Percentiles rank a stretch among this genome's conserved stretches.
Evolutionary conservation across 2,888 invertebrate genomes (phyloP).

Genomic region (Taenaris catops): DNA sequence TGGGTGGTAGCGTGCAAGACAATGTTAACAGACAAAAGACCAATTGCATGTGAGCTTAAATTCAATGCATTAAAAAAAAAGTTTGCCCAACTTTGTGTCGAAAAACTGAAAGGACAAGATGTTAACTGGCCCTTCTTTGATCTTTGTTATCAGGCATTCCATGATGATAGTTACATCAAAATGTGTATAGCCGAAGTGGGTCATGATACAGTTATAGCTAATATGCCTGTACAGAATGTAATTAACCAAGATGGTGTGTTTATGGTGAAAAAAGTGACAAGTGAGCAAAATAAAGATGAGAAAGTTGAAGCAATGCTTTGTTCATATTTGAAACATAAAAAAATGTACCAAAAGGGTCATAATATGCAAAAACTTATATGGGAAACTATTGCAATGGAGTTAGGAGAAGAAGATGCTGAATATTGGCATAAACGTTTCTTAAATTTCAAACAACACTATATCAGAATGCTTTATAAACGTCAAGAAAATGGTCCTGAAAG

Average conservation of each 20-base stretch:
- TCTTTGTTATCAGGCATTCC: constrained; percentile 55
- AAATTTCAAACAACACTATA: constrained; percentile 64
- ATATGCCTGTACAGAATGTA: constrained; percentile 17
- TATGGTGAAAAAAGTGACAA: constrained; percentile 37
- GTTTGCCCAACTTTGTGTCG: constrained; percentile 38
- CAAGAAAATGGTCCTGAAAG: constrained; percentile 33
- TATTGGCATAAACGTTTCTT: constrained; percentile 65
- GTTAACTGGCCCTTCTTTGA: constrained; percentile 49
- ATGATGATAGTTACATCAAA: constrained; percentile 38
- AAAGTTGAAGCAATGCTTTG: constrained; percentile 54
- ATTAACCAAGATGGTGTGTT: constrained; percentile 32
- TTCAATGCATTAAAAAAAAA: constrained; percentile 42
- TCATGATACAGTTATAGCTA: constrained; percentile 9
- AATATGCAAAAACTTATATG: constrained; percentile 50
- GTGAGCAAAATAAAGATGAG: constrained; percentile 30
- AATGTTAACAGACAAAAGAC: constrained; percentile 50
- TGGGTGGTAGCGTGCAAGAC: constrained; percentile 67
- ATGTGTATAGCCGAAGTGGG: constrained; percentile 22
- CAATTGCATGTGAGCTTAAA: constrained; percentile 46
- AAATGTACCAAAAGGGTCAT: constrained; percentile 37
- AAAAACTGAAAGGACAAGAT: constrained; percentile 36
- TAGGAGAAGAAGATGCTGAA: constrained; percentile 54
- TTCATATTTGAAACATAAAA: constrained; percentile 53
- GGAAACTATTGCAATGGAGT: constrained; percentile 55
- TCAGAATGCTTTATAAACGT: constrained; percentile 48